Conservation (phyloP, 2,888 invertebrate species). For the Pyrochroa serraticornis region DNA sequence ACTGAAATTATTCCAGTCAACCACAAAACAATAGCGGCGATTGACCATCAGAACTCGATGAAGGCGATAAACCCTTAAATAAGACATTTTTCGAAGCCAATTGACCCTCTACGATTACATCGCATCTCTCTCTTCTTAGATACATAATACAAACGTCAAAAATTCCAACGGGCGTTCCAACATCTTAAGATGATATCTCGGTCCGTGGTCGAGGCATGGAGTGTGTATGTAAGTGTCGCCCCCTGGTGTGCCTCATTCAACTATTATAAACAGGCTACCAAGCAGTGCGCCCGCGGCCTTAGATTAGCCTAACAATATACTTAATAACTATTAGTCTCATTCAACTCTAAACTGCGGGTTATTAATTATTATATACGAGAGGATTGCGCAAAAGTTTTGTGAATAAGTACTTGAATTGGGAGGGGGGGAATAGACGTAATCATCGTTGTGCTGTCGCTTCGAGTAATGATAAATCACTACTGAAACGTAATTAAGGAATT, state of each 20-base stretch:
- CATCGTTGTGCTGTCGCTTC: constrained; percentile 38
- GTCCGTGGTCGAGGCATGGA: constrained; percentile 37
- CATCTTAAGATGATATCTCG: constrained; percentile 50
- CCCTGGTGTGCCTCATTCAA: constrained; percentile 54
- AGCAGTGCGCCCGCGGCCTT: constrained; percentile 16
- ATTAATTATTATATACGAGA: constrained; percentile 32
- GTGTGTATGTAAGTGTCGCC: constrained; percentile 54
- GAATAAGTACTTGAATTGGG: no score
- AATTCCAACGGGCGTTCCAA: constrained; percentile 48
- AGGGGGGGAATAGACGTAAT: constrained; percentile 7
- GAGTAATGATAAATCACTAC: constrained; percentile 41
- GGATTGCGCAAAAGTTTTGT: constrained; percentile 23
- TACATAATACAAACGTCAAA: constrained; percentile 47
- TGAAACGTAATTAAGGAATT: constrained; percentile 41
- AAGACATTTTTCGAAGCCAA: constrained; percentile 21
- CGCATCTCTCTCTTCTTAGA: not conserved
- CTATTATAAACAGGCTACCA: constrained; percentile 54
- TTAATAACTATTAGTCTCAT: constrained; percentile 43
- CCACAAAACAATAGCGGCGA: no score
- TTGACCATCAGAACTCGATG: not conserved
- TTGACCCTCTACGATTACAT: constrained; percentile 3
- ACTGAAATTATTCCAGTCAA: no score
- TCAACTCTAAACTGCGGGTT: constrained; percentile 34
- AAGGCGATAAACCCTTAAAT: constrained; percentile 15
- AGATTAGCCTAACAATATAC: constrained; percentile 37